Base-by-base conservation (phyloP, 2,888 invertebrate species). In the Malachius bipustulatus region DNA sequence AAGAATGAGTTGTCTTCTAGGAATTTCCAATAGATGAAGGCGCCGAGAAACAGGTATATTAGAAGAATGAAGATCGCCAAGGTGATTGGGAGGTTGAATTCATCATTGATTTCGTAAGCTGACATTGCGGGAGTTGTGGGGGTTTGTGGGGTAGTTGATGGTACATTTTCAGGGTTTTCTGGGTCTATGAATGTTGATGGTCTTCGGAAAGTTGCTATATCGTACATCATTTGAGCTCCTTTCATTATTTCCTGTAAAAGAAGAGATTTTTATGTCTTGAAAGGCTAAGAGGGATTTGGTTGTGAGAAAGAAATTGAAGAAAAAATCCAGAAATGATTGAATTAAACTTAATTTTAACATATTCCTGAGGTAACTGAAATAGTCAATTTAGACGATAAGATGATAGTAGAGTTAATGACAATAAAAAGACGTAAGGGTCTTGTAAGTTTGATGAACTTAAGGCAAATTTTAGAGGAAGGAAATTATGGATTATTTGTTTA, bases 1-100 rank as follows among this genome's bases (percentile, higher is more conserved):
- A 93, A 82, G 60, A 89, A 85, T n/a, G n/a, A n/a, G n/a, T 72
- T 71, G 96, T 96, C 96, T 0, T 70, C 66, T 59, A 85, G 87
- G 72, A 79, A 77, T 10, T 75, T 55, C 16, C 73, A 75, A 52
- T 84, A 94, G 1, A 83, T 74, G 1, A 77, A 67, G 0, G 89
- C 88, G 0, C 96, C 96, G 10, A 84, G 61, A 38, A 91, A 72
- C 29, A 96, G 89, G 62, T 97, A 97, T 1, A 77, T 59, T 0
- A 93, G 61, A 10, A 94, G 67, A 37, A 96, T 77, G 26, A 77
- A 59, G 2, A 93, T 77, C 0, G 94, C 94, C 1, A 96, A 73
- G 0, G 87, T 82, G 24, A 94, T 82, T 0, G 96, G 96, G 35
- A 97, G 63, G 59, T 96, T 93, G 59, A 96, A 96, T 57, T 94